These are phyloP conservation scores for Coleophora deauratella DNA, from an alignment of 2,888 invertebrate species.

Conservation along the genomic window DNA sequence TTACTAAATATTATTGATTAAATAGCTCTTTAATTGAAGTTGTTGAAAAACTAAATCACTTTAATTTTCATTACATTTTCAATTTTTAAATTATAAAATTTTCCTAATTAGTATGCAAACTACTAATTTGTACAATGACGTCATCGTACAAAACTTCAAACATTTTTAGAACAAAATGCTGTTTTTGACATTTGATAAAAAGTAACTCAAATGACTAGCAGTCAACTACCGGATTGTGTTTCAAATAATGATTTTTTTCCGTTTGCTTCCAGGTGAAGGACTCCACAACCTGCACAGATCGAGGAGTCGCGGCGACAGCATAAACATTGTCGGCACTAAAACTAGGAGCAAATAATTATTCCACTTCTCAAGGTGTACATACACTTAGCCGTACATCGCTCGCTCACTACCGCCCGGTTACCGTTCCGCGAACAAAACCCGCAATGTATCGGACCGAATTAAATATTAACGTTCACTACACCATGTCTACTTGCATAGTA, in stretches of 20 bases:
- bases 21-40: too few relatives aligned
- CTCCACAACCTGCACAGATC: slow-evolving; percentile 82
- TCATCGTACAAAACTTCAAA: too few relatives aligned
- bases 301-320: slow-evolving; percentile 86
- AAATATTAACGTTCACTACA: slow-evolving; percentile 46
- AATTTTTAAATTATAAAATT: too few relatives aligned
- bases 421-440: slow-evolving; percentile 27
- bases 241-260: not conserved
- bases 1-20: too few relatives aligned
- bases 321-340: slow-evolving; percentile 80
- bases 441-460: slow-evolving; percentile 50
- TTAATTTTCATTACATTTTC: too few relatives aligned
- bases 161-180: too few relatives aligned
- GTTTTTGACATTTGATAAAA: too few relatives aligned
- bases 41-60: too few relatives aligned
- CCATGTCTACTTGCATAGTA: slow-evolving; percentile 10
- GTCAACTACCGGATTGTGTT: not conserved
- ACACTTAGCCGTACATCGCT: slow-evolving; percentile 23
- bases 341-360: slow-evolving; percentile 58
- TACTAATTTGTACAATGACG: too few relatives aligned
- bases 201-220: too few relatives aligned
- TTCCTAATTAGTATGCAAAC: too few relatives aligned
- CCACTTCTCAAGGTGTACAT: slow-evolving; percentile 10
- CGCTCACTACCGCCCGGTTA: slow-evolving; percentile 21
- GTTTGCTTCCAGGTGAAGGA: slow-evolving; percentile 73